Percentiles rank a stretch among this genome's conserved stretches.
Conservation (phyloP, 1,140 invertebrate species). For the Platyura marginata region DNA sequence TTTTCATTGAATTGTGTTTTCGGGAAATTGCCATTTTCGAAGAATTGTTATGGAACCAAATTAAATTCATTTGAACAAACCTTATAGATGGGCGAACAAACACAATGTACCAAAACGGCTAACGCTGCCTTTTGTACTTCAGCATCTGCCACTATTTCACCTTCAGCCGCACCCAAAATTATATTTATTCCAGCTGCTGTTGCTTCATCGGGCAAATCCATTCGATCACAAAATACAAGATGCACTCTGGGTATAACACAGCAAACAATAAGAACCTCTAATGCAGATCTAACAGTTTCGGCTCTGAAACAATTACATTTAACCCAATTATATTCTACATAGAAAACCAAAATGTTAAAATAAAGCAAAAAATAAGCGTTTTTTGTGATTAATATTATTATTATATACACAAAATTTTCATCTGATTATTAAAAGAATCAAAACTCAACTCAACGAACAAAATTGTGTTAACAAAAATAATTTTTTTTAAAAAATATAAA, state of each 20-base stretch:
- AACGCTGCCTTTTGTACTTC: conserved; percentile 85
- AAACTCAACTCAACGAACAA: background rate
- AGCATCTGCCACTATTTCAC: conserved; percentile 71
- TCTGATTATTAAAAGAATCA: background rate
- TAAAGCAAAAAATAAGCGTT: too few species aligned
- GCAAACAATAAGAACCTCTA: conserved; percentile 81
- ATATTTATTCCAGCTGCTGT: conserved; percentile 58
- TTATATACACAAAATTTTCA: too few species aligned
- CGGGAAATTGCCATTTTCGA: too few species aligned
- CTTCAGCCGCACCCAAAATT: conserved; percentile 63
- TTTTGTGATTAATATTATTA: too few species aligned
- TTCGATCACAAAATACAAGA: conserved; percentile 54
- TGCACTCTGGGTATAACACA: conserved; percentile 79
- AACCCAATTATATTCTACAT: background rate
- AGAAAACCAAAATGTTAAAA: too few species aligned
- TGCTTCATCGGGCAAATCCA: conserved; percentile 55
- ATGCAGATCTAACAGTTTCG: conserved; percentile 73
- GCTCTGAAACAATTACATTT: conserved; percentile 34
- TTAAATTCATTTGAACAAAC: conserved; percentile 28
- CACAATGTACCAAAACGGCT: conserved; percentile 76
- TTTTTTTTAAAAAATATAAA: conserved; percentile 3
- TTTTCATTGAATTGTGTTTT: too few species aligned
- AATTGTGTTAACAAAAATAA: background rate
- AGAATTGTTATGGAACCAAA: too few species aligned
- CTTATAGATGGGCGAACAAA: conserved; percentile 74